phyloP scores from a whole-genome alignment of 2,888 invertebrate genomes.

The Heliconius charithonia region DNA sequence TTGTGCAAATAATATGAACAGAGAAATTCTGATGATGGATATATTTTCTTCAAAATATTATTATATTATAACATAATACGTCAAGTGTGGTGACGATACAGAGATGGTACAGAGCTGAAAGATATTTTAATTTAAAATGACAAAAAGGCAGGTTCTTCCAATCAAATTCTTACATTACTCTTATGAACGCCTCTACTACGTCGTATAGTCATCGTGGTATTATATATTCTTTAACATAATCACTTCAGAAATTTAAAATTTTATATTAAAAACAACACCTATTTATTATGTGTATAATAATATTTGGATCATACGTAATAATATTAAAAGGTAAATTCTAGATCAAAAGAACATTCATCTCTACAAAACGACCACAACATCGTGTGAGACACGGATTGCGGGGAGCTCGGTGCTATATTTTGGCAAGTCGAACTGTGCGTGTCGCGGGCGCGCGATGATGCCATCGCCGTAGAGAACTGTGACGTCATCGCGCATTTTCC shows the following conservation, averaged over 20 bases:
- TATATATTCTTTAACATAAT: too few relatives aligned
- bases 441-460: constrained; percentile 80
- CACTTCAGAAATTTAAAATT: too few relatives aligned
- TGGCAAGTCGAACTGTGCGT: constrained; percentile 78
- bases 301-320: not conserved
- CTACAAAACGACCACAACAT: constrained; percentile 48
- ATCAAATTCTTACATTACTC: not conserved
- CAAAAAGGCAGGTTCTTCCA: not conserved
- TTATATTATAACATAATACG: too few relatives aligned
- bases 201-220: not conserved
- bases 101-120: not conserved
- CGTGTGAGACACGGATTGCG: constrained; percentile 58
- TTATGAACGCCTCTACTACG: not conserved
- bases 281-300: not conserved
- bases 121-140: too few relatives aligned
- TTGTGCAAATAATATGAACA: not conserved
- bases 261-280: not conserved
- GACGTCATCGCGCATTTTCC: constrained; percentile 83
- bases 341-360: constrained; percentile 34
- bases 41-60: not conserved
- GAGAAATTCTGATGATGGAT: too few relatives aligned
- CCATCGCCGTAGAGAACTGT: constrained; percentile 81
- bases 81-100: too few relatives aligned
- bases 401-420: constrained; percentile 76
- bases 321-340: not conserved